Evolutionary conservation across 2,113 vertebrate species (phyloP), one percentile per base, ranked within the genome.

Genomic region (Todiramphus saurophagus): DNA sequence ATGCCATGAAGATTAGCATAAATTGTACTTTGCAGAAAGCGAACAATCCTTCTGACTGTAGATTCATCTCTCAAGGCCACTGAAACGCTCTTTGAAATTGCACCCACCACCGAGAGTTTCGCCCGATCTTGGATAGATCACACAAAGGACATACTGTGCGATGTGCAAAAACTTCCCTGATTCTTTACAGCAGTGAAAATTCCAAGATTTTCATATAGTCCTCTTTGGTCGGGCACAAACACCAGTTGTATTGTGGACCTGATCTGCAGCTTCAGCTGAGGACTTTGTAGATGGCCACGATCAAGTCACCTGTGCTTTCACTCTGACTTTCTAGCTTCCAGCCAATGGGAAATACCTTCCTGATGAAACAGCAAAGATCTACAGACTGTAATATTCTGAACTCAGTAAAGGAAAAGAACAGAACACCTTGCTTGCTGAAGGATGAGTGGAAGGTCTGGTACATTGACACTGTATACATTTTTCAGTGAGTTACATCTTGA

Each of bases 21-120:
- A 90, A 78, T 72, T 72, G 58, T 84, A 25, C 90, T 94, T 59
- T 79, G 94, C 92, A 92, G 83, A 89, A 94, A 92, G 44, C n/a
- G 76, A 95, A 92, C 92, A 84, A 46, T 94, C 80, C 74, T 82
- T 74, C 62, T 1, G 5, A 87, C 73, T 92, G 80, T 81, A 68
- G 76, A 80, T 72, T 80, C 43, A 39, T 83, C 53, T 90, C 37
- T 81, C 25, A 4, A 48, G 58, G 62, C 72, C 27, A 18, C 67
- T 83, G 81, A 60, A 86, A 75, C 0, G 2, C 46, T 78, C 64
- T 89, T 75, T 44, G 69, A 89, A 81, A 75, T 67, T 67, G 94
- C 74, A 86, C 86, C 89, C 94, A 89, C 90, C 59, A 8, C 58
- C 2, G 0, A 5, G 16, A 5, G 16, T 87, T 83, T 84, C 1